phyloP scores from a whole-genome alignment of 2,888 invertebrate genomes.

The Balanococcus diminutus region DNA sequence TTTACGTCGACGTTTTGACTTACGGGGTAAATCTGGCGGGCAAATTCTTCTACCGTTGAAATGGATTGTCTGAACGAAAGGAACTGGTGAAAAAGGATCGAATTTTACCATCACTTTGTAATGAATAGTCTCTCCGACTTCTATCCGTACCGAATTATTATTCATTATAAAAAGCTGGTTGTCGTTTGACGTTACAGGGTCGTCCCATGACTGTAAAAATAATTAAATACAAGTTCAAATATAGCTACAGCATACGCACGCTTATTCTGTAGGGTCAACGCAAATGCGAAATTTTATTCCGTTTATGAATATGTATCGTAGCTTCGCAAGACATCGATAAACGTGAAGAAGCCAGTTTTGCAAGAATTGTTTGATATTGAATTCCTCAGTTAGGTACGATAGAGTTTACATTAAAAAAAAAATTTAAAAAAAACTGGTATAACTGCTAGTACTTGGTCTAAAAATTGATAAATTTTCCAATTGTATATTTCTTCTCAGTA shows the following conservation, averaged over 20 bases:
- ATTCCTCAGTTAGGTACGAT: not conserved
- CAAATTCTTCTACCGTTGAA: constrained; percentile 68
- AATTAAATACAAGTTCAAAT: not conserved
- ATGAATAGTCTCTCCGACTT: constrained; percentile 66
- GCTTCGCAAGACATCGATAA: not conserved
- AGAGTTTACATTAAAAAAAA: too few species aligned
- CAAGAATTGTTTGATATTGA: not conserved
- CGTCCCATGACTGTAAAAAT: constrained; percentile 67
- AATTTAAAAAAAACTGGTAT: not conserved
- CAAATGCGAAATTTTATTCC: not conserved
- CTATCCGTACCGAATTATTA: constrained; percentile 67
- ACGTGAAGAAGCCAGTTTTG: not conserved
- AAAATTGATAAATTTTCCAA: not conserved
- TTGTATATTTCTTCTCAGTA: too few species aligned
- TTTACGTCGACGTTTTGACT: constrained; percentile 21
- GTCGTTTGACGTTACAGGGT: constrained; percentile 67
- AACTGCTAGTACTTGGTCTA: not conserved
- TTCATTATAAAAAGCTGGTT: constrained; percentile 68
- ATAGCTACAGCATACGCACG: not conserved
- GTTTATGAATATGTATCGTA: not conserved
- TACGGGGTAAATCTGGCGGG: constrained; percentile 57
- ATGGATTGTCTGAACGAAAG: constrained; percentile 64
- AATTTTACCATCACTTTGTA: constrained; percentile 70
- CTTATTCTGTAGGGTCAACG: not conserved
- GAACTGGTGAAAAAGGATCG: constrained; percentile 63